These are phyloP conservation scores for Acinonyx jubatus DNA, from an alignment of 2,113 vertebrate genomes.

Conservation along the genomic window DNA sequence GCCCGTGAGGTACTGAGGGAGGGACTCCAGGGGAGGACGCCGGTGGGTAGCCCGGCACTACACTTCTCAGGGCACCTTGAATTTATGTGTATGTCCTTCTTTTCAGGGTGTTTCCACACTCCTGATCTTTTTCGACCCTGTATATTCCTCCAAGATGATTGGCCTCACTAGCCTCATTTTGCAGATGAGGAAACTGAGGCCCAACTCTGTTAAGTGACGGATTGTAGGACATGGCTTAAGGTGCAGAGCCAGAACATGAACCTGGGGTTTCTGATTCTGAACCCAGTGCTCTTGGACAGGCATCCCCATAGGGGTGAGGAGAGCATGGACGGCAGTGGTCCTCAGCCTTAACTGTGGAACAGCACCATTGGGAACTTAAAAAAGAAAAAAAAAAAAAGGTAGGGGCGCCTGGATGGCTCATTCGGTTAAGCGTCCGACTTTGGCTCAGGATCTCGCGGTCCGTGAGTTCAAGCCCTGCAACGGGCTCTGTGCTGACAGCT, in stretches of 20 bases:
- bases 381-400: not conserved
- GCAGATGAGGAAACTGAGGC: not conserved
- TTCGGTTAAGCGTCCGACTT: no score
- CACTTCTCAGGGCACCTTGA: not conserved
- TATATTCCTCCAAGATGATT: not conserved
- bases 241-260: not conserved
- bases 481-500: no score
- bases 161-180: not conserved
- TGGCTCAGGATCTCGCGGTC: no score
- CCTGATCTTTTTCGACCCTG: not conserved
- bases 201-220: not conserved
- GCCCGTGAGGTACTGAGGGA: not conserved
- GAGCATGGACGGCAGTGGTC: fast-evolving
- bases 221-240: not conserved
- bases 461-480: no score
- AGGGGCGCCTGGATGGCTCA: not conserved
- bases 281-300: not conserved
- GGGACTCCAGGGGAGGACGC: not conserved
- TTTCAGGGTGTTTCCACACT: not conserved
- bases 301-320: fast-evolving
- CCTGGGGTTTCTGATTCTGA: not conserved
- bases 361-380: not conserved
- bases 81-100: not conserved
- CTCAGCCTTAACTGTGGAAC: not conserved
- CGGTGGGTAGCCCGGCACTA: not conserved